phyloP scores from a whole-genome alignment of 1,140 invertebrate species.

The Papilio xuthus region DNA sequence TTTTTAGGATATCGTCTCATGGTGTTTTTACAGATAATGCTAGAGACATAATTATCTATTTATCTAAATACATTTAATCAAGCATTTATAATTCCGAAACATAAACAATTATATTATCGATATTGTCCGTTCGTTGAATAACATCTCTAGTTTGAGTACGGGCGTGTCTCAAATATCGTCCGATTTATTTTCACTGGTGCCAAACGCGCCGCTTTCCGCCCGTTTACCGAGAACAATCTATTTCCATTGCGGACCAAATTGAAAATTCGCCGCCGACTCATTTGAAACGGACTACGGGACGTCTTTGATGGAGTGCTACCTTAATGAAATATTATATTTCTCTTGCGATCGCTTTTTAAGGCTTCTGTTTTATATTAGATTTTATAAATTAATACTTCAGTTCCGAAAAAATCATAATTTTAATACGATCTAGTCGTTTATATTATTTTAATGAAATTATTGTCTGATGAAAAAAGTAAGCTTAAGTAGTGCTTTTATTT shows the following conservation, averaged over 20 bases:
- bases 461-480: no score
- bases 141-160: slow-evolving; percentile 52
- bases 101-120: slow-evolving; percentile 26
- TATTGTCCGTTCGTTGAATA: slow-evolving; percentile 47
- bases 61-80: no score
- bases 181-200: slow-evolving; percentile 63
- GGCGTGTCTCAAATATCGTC: slow-evolving; percentile 52
- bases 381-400: neutral
- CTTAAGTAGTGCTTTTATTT: no score
- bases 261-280: slow-evolving; percentile 44
- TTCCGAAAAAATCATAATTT: neutral
- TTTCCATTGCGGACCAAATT: slow-evolving; percentile 51
- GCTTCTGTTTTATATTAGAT: neutral
- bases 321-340: slow-evolving; percentile 24
- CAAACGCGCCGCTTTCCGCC: slow-evolving; percentile 61
- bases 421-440: neutral
- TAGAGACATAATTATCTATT: no score
- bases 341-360: neutral
- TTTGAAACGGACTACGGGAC: slow-evolving; percentile 27
- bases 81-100: neutral
- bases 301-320: slow-evolving; percentile 11
- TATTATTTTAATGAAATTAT: no score
- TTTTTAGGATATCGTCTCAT: no score
- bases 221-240: slow-evolving; percentile 54
- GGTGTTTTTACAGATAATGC: no score